Base-by-base conservation (phyloP, 2,797 vertebrate species). In the Oryzias dopingdopingensis region DNA sequence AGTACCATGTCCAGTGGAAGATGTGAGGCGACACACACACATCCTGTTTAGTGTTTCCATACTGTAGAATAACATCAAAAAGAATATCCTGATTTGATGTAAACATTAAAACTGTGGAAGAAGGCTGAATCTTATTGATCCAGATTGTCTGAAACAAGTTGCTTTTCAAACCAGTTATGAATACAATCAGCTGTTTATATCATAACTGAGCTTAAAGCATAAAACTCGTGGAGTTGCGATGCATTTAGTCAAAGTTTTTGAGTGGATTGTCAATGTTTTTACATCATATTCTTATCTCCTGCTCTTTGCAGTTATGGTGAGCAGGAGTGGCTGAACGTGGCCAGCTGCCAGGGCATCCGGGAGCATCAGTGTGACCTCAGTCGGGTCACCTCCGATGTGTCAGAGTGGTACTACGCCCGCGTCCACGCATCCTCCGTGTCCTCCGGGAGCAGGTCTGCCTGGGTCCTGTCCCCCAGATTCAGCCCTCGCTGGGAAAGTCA, bases 401-500 rank as follows among this genome's bases (percentile, higher is more conserved):
- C 82, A 42, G 94, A 96, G 68, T 92, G 91, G 80, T 95, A 96
- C 81, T 96, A 96, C 0, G 93, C 92, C 63, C 88, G 93, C 65
- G 93, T 96, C 52, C 88, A 67, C 26, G 82, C 86, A 0, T 56
- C 61, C 1, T 79, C 67, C 0, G 57, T 0, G 16, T 8, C 76
- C 1, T 81, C 83, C 0, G 14, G 67, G 0, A 17, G 62, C 47
- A 76, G 63, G 49, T 95, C 94, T 0, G 17, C 55, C 52, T 98
- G 96, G 95, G 80, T 73, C 50, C 76, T 90, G 24, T 93, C 93
- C 2, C 62, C 45, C 42, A 91, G 95, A 56, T 96, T 96, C 87
- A 92, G 73, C 67, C 94, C 96, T 2, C 92, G 91, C 79, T 83
- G 86, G 92, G 92, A 94, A 88, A 95, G 95, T 97, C 77, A 91